These are phyloP conservation scores for Progne subis DNA, from an alignment of 2,113 vertebrate genomes.

Conservation along the genomic window DNA sequence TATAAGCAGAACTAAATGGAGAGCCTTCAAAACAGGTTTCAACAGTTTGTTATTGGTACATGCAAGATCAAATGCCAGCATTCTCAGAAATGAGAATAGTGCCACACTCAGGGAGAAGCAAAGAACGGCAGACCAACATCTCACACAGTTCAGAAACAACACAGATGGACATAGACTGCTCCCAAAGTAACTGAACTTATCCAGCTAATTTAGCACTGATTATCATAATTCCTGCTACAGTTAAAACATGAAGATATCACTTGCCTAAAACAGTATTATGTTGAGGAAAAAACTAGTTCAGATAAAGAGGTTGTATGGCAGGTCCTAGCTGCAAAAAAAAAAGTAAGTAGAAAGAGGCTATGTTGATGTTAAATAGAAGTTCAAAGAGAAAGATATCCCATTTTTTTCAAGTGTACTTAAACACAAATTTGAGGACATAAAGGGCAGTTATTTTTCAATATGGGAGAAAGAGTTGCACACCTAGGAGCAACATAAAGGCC, in stretches of 20 bases:
- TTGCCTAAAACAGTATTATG: neutral
- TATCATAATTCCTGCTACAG: neutral
- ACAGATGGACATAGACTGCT: neutral
- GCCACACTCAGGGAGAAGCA: slow-evolving; percentile 40
- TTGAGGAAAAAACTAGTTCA: neutral
- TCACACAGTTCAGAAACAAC: neutral
- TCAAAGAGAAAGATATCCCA: neutral
- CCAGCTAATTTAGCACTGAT: neutral
- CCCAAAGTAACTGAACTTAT: neutral
- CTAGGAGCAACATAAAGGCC: neutral
- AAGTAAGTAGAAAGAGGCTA: neutral
- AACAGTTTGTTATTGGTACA: neutral
- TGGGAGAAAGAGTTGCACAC: neutral
- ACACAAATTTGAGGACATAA: neutral
- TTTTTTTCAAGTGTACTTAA: neutral
- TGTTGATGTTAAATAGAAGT: neutral
- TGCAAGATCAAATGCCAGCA: neutral
- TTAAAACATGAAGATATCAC: neutral
- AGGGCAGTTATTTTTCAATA: neutral
- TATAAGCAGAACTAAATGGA: slow-evolving; percentile 41
- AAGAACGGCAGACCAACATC: slow-evolving; percentile 7
- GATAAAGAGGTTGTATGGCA: neutral
- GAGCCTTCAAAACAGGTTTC: slow-evolving; percentile 1
- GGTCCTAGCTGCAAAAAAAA: neutral
- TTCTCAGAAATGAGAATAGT: neutral